Base-by-base conservation (phyloP, 2,797 vertebrate genomes). In the Anguilla marmorata region DNA sequence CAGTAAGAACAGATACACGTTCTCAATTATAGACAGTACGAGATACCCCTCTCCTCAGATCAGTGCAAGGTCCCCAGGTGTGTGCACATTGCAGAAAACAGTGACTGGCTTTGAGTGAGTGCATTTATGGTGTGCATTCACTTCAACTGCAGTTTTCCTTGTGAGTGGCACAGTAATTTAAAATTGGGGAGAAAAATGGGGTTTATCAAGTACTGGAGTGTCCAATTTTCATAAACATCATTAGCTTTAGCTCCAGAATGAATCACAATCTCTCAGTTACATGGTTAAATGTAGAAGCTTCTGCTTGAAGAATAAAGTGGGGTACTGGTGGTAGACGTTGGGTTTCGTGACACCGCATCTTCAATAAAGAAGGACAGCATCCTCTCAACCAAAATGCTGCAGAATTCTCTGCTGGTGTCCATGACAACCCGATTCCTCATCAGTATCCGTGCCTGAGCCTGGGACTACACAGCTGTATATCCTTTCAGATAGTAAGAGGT, bases 401-500 rank as follows among this genome's bases (percentile, higher is more conserved):
- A 86, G 85, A 86, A 82, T 84, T 86, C 66, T 86, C 85, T 86
- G 74, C 88, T 60, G 54, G 89, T 88, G 80, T 84, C 86, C 85
- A 88, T 90, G 85, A 86, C 87, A 88, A 90, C 85, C 82, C 30
- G 58, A 58, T 60, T 84, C 30, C 41, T 86, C 69, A 84, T 74
- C 50, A 45, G 85, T 69, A 60, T 87, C 82, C 85, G 30, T 69
- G 58, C 84, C 37, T 66, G 60, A 85, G 86, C 85, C 54, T 85
- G 74, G 84, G 63, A 66, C 85, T 76, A 33, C 58, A 19, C 33
- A 21, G 74, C 33, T 37, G n/a, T 45, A 19, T 79, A 45, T 79
- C 37, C 4, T 63, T 66, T 63, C 37, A 86, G 50, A 14, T 54
- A 19, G 58, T 45, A 86, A 21, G n/a, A 88, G 88, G 56, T 82